Conservation (phyloP, 2,797 vertebrate species). For the Alcedo quadribrachys region DNA sequence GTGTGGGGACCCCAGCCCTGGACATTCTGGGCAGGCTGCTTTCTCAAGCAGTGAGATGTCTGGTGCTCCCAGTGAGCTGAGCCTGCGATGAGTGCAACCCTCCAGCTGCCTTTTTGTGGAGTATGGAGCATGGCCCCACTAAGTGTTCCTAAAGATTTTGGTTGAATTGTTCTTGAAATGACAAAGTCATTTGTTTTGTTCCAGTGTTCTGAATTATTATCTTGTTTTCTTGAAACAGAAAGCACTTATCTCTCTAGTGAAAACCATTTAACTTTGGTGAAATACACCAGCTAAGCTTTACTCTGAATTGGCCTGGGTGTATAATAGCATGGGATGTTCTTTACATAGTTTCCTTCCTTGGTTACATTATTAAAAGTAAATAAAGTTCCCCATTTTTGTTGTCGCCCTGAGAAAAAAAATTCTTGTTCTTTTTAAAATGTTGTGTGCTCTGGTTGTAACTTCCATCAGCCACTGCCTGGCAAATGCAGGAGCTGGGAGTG, state of each 20-base stretch:
- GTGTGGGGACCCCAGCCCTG: not conserved
- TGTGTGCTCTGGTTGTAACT: not conserved
- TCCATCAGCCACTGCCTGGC: not conserved
- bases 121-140: fast-evolving
- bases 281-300: not conserved
- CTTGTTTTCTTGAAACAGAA: not conserved
- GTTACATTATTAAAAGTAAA: not conserved
- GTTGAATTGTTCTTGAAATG: not conserved
- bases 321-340: not conserved
- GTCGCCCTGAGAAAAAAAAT: not conserved
- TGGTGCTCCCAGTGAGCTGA: not conserved
- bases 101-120: not conserved
- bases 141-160: not conserved
- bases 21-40: not conserved
- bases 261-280: not conserved
- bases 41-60: not conserved
- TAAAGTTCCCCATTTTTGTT: not conserved
- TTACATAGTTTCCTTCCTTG: not conserved
- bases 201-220: not conserved
- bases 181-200: not conserved
- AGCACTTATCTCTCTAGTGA: no score
- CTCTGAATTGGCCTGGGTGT: not conserved
- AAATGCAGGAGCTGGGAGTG: not conserved
- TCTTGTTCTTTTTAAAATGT: not conserved
- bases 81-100: not conserved